Conservation (phyloP, 35 echinoderm and acorn worm species). For the Heliocidaris erythrogramma region DNA sequence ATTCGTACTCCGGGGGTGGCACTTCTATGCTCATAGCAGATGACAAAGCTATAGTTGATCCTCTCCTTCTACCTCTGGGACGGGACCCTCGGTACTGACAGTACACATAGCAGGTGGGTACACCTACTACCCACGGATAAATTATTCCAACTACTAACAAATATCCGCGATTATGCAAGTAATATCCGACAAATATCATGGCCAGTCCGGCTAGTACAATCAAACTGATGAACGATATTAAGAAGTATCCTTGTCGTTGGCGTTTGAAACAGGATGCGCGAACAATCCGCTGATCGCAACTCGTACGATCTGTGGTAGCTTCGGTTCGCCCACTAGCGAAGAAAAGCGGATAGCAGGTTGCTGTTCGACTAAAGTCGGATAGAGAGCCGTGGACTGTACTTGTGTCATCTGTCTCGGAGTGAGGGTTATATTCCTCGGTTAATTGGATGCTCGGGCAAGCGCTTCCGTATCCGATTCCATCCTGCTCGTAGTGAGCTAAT, state of each 20-base stretch:
- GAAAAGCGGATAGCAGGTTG: conserved; percentile 46
- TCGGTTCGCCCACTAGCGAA: conserved; percentile 43
- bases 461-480: conserved; percentile 33
- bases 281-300: neutral
- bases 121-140: conserved; percentile 41
- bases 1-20: conserved; percentile 41
- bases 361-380: neutral
- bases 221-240: conserved; percentile 42
- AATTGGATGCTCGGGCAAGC: conserved; percentile 26
- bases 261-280: conserved; percentile 29
- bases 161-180: conserved; percentile 43
- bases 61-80: conserved; percentile 7
- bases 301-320: neutral
- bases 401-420: neutral
- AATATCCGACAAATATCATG: conserved; percentile 46
- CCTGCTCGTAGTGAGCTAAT: neutral
- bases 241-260: conserved; percentile 33
- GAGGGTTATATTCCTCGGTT: conserved; percentile 3
- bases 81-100: conserved; percentile 45
- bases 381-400: conserved; percentile 20
- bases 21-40: conserved; percentile 42
- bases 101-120: conserved; percentile 45
- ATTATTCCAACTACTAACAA: conserved; percentile 37
- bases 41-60: conserved; percentile 35
- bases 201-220: conserved; percentile 44